A percentile compares a stretch with the other conserved stretches of the same genome.
phyloP scores from a whole-genome alignment of 2,888 invertebrate species.

The Hypolimnas misippus region DNA sequence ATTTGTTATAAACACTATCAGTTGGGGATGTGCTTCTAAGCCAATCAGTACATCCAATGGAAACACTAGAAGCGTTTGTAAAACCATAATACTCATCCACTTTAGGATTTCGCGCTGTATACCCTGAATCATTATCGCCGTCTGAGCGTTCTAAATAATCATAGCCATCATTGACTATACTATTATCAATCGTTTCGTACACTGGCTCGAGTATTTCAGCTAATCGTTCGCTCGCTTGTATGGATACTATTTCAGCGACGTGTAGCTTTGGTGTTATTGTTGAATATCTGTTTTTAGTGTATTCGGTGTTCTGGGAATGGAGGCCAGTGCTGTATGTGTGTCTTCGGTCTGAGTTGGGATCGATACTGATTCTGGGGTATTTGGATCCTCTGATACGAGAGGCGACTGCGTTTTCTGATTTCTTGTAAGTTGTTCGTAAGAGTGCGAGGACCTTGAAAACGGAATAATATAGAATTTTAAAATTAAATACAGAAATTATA shows the following conservation, averaged over 20 bases:
- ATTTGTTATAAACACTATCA: conserved; percentile 65
- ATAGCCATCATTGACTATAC: conserved; percentile 61
- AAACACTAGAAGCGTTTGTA: conserved; percentile 67
- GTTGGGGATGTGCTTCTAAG: conserved; percentile 62
- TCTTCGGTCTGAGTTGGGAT: conserved; percentile 59
- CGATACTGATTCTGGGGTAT: conserved; percentile 57
- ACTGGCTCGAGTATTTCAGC: conserved; percentile 76
- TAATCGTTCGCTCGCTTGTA: conserved; percentile 71
- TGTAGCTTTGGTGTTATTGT: conserved; percentile 64
- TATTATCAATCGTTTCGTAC: conserved; percentile 71
- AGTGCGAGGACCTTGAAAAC: conserved; percentile 66
- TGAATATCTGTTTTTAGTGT: conserved; percentile 56
- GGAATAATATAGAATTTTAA: conserved; percentile 32
- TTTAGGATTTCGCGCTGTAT: conserved; percentile 53
- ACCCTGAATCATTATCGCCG: conserved; percentile 55
- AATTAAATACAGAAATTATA: background rate
- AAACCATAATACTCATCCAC: conserved; percentile 65
- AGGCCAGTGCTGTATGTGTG: conserved; percentile 70
- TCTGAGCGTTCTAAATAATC: conserved; percentile 61
- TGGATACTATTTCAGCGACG: conserved; percentile 77
- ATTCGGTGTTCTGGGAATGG: conserved; percentile 52
- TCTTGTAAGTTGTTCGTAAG: conserved; percentile 72
- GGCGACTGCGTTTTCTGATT: conserved; percentile 70
- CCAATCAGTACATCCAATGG: conserved; percentile 73
- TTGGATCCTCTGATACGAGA: conserved; percentile 63